These are phyloP conservation scores for Vidua macroura DNA, from an alignment of 2,113 vertebrate species.

Conservation along the genomic window DNA sequence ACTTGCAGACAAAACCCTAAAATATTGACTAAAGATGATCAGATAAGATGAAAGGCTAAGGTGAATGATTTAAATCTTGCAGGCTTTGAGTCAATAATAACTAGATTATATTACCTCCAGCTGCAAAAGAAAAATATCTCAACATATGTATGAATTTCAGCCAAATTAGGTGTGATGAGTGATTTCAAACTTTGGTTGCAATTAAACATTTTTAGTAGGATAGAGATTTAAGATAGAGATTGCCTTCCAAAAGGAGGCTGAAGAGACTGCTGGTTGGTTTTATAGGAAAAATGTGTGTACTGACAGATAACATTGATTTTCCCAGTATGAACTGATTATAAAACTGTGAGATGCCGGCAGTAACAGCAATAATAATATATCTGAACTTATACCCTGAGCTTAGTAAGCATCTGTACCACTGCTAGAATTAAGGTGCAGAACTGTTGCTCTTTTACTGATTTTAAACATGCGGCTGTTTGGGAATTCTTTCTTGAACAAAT, in stretches of 20 bases:
- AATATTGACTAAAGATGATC: neutral
- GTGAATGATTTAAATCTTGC: neutral
- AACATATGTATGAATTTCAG: neutral
- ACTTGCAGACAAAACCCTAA: neutral
- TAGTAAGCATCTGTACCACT: neutral
- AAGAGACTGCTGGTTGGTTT: neutral
- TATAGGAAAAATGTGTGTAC: neutral
- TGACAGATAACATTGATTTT: neutral
- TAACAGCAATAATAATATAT: neutral
- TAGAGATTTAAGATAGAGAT: neutral
- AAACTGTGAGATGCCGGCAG: neutral
- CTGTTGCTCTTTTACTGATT: neutral
- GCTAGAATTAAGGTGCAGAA: neutral
- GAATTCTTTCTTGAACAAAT: neutral
- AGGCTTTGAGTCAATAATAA: neutral
- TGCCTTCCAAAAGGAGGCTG: neutral
- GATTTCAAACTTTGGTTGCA: neutral
- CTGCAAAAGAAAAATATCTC: neutral
- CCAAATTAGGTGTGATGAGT: neutral
- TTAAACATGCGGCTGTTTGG: neutral
- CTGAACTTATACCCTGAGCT: neutral
- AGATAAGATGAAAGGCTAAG: neutral
- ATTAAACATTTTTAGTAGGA: neutral
- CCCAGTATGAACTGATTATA: neutral
- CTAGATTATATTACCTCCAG: neutral